Evolutionary conservation across 2,113 vertebrate species (phyloP).

Genomic region (Isichthys henryi): DNA sequence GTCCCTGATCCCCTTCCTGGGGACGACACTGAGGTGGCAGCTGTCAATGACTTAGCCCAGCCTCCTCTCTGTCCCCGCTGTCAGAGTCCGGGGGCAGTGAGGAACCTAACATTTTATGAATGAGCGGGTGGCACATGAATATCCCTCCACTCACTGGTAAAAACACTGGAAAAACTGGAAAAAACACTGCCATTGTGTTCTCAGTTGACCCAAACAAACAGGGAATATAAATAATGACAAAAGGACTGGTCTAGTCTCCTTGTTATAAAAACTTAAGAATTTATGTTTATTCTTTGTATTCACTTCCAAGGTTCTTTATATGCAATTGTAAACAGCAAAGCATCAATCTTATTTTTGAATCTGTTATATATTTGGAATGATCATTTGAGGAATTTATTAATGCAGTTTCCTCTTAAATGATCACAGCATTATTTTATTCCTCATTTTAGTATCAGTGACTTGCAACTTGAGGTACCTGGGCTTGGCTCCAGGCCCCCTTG

Average conservation of each 20-base stretch:
- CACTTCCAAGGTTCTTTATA: background rate
- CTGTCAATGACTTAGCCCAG: background rate
- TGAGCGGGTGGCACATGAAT: conserved; percentile 3
- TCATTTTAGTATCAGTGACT: background rate
- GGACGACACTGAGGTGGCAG: background rate
- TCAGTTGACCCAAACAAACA: background rate
- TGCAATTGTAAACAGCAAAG: background rate
- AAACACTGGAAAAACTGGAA: background rate
- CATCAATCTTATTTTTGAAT: background rate
- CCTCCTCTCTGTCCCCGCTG: background rate
- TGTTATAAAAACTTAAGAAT: background rate
- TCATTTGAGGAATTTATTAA: background rate
- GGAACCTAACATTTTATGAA: background rate
- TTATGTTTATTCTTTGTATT: background rate
- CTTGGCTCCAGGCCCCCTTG: background rate
- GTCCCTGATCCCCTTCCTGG: conserved; percentile 1
- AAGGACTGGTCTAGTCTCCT: background rate
- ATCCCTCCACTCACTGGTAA: background rate
- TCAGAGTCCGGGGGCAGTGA: background rate
- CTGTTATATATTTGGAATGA: background rate
- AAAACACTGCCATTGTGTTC: background rate
- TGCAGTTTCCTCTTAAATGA: background rate
- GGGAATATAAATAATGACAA: background rate
- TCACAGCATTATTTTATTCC: background rate
- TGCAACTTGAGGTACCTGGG: too few relatives aligned